Percentiles rank a stretch among this genome's conserved stretches.
phyloP scores from a whole-genome alignment of 2,888 invertebrate species.

The Camponotus fellah region DNA sequence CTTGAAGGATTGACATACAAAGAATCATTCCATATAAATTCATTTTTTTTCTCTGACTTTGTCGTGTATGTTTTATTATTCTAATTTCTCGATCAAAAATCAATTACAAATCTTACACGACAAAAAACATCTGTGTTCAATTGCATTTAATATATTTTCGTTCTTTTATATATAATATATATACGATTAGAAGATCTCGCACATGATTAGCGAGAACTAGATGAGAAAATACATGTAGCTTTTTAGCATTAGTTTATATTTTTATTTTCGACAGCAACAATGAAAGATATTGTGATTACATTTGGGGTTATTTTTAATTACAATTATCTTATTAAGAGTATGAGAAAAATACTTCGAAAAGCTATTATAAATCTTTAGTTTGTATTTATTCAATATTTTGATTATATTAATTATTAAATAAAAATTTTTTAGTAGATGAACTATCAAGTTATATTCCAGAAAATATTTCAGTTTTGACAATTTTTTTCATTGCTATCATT shows the following conservation, averaged over 20 bases:
- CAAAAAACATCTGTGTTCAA: conserved; percentile 28
- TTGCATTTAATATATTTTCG: conserved; percentile 40
- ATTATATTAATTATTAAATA: neutral
- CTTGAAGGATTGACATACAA: neutral
- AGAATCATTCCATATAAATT: conserved; percentile 19
- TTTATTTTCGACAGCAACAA: conserved; percentile 21
- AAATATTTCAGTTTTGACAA: conserved; percentile 15
- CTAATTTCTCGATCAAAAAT: neutral
- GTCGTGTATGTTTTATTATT: neutral
- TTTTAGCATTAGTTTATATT: conserved; percentile 12
- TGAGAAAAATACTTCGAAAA: conserved; percentile 17
- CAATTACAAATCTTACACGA: conserved; percentile 20
- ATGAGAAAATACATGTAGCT: neutral
- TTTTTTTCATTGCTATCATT: conserved; percentile 7
- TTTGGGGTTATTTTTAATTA: conserved; percentile 7
- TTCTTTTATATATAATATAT: neutral
- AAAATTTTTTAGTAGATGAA: neutral
- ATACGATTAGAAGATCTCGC: neutral
- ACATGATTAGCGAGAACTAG: neutral
- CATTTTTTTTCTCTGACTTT: conserved; percentile 2
- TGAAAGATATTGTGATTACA: conserved; percentile 3
- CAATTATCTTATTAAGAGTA: conserved; percentile 9
- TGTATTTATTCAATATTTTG: conserved; percentile 3
- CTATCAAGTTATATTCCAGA: neutral
- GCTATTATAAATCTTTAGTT: neutral